A percentile compares a stretch with the other conserved stretches of the same genome.
Evolutionary conservation across 35 echinoderm and acorn worm genomes (phyloP).

Genomic region (Ophioderma brevispina): DNA sequence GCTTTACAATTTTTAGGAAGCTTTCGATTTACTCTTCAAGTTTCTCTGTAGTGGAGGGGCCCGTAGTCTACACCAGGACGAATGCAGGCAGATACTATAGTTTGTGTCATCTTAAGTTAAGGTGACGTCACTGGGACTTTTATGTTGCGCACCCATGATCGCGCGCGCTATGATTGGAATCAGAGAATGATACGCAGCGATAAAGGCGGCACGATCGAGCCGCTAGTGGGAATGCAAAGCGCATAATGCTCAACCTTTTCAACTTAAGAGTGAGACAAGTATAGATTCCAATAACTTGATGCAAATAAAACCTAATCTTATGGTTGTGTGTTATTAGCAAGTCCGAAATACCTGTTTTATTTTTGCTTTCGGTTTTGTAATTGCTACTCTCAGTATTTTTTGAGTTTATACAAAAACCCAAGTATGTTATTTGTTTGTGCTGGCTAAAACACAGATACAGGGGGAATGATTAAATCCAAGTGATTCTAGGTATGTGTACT

Average conservation of each 20-base stretch:
- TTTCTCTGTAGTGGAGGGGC: constrained; percentile 58
- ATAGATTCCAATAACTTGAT: constrained; percentile 54
- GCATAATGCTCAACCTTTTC: too few relatives aligned
- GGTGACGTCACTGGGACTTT: too few relatives aligned
- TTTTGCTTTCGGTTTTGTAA: constrained; percentile 41
- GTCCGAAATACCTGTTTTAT: constrained; percentile 1
- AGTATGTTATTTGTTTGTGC: constrained; percentile 39
- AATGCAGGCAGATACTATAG: constrained; percentile 67
- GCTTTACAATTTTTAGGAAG: constrained; percentile 42
- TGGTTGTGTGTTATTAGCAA: constrained; percentile 14
- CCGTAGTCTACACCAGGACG: constrained; percentile 51
- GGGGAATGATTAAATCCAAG: not conserved
- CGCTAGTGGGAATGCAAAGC: too few relatives aligned
- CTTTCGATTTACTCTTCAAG: constrained; percentile 53
- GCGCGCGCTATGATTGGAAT: too few relatives aligned
- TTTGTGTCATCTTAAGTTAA: too few relatives aligned
- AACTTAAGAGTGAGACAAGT: too few relatives aligned
- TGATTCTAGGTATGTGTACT: too few relatives aligned
- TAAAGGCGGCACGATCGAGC: too few relatives aligned
- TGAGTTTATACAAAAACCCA: constrained; percentile 67
- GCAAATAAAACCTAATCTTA: constrained; percentile 57
- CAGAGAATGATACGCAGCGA: too few relatives aligned
- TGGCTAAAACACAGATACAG: constrained; percentile 33
- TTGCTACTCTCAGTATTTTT: constrained; percentile 15
- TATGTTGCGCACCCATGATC: too few relatives aligned